Conservation (phyloP, 2,888 invertebrate genomes). For the Drepanosiphum platanoidis region DNA sequence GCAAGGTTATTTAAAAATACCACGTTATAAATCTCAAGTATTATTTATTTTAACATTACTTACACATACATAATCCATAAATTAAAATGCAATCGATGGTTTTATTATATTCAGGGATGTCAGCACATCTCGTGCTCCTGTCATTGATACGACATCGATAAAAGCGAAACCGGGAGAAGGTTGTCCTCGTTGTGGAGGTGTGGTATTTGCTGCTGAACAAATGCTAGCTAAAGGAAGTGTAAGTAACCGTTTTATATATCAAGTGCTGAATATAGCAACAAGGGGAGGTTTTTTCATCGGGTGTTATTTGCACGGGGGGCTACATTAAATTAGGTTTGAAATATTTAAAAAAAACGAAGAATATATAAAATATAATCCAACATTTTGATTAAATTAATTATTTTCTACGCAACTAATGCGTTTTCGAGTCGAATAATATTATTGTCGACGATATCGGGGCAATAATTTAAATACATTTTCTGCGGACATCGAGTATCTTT, state of each 20-base stretch:
- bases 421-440: too few species aligned
- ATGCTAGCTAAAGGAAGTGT: conserved; percentile 85
- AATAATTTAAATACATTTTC: too few species aligned
- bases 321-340: too few species aligned
- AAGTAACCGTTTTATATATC: conserved; percentile 63
- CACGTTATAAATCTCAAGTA: not conserved
- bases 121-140: conserved; percentile 68
- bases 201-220: conserved; percentile 93
- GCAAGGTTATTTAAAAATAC: not conserved
- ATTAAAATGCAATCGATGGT: not conserved
- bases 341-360: too few species aligned
- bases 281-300: too few species aligned
- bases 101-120: conserved; percentile 64
- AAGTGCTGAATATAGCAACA: too few species aligned
- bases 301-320: too few species aligned
- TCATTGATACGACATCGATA: conserved; percentile 82
- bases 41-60: not conserved
- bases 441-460: too few species aligned
- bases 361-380: too few species aligned
- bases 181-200: conserved; percentile 89
- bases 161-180: conserved; percentile 86
- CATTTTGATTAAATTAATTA: too few species aligned
- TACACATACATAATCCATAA: not conserved
- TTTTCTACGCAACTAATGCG: too few species aligned
- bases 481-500: too few species aligned